Conservation (phyloP, 2,888 invertebrate species). For the Tromatobia lineatoria region DNA sequence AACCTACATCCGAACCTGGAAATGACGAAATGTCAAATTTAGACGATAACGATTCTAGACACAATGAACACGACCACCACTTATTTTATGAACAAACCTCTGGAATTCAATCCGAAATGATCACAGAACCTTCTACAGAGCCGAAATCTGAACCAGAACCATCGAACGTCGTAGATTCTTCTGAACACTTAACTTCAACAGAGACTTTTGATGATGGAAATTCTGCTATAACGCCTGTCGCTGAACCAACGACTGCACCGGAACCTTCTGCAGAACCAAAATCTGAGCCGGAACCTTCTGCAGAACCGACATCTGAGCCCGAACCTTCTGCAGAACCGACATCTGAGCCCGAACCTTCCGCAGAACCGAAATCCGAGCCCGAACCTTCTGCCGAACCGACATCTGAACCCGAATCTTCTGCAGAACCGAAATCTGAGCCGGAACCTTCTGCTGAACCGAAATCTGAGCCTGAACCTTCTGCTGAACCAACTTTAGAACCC, state of each 20-base stretch:
- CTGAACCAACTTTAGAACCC: conserved; percentile 63
- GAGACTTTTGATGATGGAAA: conserved; percentile 66
- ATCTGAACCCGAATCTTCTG: conserved; percentile 73
- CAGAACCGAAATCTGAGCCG: conserved; percentile 55
- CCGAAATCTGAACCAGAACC: conserved; percentile 70
- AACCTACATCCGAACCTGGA: conserved; percentile 69
- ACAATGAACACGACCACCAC: not conserved
- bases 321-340: conserved; percentile 78
- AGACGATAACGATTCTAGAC: not conserved
- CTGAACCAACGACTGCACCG: conserved; percentile 79
- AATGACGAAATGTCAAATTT: conserved; percentile 45
- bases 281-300: conserved; percentile 75
- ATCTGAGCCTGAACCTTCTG: conserved; percentile 70
- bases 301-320: conserved; percentile 63
- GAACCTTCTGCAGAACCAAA: conserved; percentile 65
- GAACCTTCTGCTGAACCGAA: conserved; percentile 72
- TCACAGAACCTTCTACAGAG: conserved; percentile 72
- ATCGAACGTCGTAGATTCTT: conserved; percentile 53
- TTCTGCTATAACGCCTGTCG: conserved; percentile 69
- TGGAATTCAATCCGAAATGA: not conserved
- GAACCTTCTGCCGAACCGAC: conserved; percentile 79
- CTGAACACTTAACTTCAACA: conserved; percentile 63
- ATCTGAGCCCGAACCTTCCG: conserved; percentile 74
- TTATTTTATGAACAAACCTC: not conserved
- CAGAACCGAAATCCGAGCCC: conserved; percentile 64